These are phyloP conservation scores for Metellina segmentata DNA, from an alignment of 2,888 invertebrate genomes.

Conservation along the genomic window DNA sequence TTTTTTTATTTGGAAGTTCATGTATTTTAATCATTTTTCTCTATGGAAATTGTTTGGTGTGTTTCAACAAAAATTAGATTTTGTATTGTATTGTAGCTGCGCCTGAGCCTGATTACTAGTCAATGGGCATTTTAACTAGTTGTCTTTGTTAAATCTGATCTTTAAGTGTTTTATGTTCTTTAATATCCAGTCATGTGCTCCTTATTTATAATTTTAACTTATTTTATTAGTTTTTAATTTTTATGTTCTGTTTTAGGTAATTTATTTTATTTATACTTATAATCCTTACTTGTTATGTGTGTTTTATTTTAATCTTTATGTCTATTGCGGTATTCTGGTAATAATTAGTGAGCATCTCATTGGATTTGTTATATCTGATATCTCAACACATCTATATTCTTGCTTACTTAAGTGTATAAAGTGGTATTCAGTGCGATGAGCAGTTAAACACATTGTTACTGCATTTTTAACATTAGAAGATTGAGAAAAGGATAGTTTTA, in stretches of 20 bases:
- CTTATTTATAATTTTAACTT: conserved; percentile 37
- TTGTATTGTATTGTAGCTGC: conserved; percentile 13
- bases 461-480: no score
- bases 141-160: neutral
- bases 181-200: neutral
- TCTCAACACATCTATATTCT: no score
- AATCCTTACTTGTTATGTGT: neutral
- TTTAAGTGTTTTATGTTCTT: neutral
- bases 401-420: no score
- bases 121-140: conserved; percentile 44
- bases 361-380: no score
- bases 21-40: neutral
- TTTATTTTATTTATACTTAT: conserved; percentile 26
- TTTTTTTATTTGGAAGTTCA: neutral
- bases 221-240: conserved; percentile 12
- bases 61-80: neutral
- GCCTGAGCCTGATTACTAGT: conserved; percentile 49
- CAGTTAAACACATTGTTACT: no score
- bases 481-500: no score
- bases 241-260: conserved; percentile 2
- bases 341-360: conserved; percentile 6
- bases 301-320: neutral
- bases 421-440: no score
- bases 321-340: conserved; percentile 19
- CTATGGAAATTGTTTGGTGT: neutral